Evolutionary conservation across 2,797 vertebrate species (phyloP).

Genomic region (Delichon dasypus): DNA sequence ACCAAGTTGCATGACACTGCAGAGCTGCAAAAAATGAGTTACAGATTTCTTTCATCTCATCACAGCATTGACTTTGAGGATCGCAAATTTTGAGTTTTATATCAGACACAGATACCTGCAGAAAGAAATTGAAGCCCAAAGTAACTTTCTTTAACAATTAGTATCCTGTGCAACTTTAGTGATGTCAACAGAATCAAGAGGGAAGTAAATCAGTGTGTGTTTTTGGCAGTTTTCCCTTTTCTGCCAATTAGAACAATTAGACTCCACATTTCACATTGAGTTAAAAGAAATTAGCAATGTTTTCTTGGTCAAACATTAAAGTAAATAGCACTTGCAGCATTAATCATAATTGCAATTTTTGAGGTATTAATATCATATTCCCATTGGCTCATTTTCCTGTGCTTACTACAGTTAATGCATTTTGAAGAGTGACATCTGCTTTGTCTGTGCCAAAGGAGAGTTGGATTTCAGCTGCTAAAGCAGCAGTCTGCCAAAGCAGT

Average conservation of each 20-base stretch:
- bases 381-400: not conserved
- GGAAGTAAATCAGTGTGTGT: not conserved
- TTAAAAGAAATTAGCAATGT: conserved; percentile 26
- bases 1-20: not conserved
- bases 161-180: not conserved
- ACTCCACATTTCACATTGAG: conserved; percentile 31
- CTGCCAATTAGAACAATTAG: conserved; percentile 39
- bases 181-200: not conserved
- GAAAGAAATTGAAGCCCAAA: not conserved
- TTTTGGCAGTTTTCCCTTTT: conserved; percentile 42
- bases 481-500: not conserved
- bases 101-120: not conserved
- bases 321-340: conserved; percentile 15
- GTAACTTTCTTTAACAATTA: conserved; percentile 27
- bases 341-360: conserved; percentile 11
- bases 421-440: not conserved
- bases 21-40: conserved; percentile 30
- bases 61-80: conserved; percentile 1
- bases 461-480: not conserved
- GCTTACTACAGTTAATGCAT: not conserved
- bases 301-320: conserved; percentile 43
- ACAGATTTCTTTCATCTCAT: conserved; percentile 3
- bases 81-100: conserved; percentile 23
- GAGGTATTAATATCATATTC: not conserved
- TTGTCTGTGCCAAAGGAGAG: not conserved